Conservation (phyloP, 1,140 invertebrate species). For the Physella acuta region DNA sequence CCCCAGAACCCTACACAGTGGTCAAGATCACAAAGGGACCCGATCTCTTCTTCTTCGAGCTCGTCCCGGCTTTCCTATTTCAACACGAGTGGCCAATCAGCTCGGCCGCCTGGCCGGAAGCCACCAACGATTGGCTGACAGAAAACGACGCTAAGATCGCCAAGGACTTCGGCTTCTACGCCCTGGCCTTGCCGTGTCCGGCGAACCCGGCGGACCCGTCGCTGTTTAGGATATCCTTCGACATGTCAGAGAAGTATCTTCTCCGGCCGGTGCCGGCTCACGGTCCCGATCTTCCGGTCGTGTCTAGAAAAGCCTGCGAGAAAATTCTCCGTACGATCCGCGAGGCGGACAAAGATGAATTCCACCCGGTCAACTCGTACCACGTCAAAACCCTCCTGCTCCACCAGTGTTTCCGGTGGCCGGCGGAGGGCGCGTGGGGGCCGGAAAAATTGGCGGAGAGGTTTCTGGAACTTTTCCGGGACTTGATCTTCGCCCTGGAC, state of each 20-base stretch:
- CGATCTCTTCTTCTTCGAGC: constrained; percentile 27
- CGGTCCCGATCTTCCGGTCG: neutral
- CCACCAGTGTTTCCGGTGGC: constrained; percentile 25
- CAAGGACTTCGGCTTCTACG: constrained; percentile 29
- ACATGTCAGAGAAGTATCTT: constrained; percentile 30
- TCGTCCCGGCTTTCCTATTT: constrained; percentile 30
- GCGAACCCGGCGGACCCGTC: constrained; percentile 5
- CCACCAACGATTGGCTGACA: constrained; percentile 26
- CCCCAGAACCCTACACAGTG: constrained; percentile 32
- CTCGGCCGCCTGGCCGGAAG: constrained; percentile 12
- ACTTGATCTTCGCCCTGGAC: constrained; percentile 26
- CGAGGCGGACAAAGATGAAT: constrained; percentile 27
- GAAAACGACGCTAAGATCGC: constrained; percentile 18
- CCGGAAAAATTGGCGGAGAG: constrained; percentile 22
- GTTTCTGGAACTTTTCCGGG: constrained; percentile 23
- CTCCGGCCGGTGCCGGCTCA: neutral
- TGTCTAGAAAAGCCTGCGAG: constrained; percentile 20
- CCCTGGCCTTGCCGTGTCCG: constrained; percentile 23
- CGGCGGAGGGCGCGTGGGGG: constrained; percentile 21
- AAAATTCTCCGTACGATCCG: constrained; percentile 29
- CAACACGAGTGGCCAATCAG: constrained; percentile 28
- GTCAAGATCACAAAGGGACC: constrained; percentile 20
- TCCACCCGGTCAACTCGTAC: constrained; percentile 26
- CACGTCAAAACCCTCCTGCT: constrained; percentile 30
- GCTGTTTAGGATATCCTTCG: constrained; percentile 31